Evolutionary conservation across 2,797 vertebrate species (phyloP).

Genomic region (Allenopithecus nigroviridis): DNA sequence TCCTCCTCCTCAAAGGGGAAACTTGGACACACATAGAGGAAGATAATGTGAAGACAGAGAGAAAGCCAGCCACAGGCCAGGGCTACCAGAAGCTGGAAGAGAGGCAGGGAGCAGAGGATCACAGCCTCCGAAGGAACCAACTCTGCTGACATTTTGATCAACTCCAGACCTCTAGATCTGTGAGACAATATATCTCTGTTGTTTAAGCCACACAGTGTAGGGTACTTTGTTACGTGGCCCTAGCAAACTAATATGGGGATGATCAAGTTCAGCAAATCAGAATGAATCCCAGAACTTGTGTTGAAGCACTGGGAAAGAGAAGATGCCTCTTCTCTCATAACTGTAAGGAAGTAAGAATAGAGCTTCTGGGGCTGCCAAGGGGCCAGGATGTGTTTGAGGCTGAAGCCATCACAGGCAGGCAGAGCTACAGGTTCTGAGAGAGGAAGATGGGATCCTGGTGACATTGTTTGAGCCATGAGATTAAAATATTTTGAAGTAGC

Average conservation of each 20-base stretch:
- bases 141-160: background rate
- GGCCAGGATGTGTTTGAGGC: background rate
- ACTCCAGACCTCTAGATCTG: background rate
- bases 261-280: background rate
- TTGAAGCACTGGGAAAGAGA: background rate
- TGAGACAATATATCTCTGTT: background rate
- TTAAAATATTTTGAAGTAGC: background rate
- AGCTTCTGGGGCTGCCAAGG: background rate
- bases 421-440: background rate
- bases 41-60: background rate
- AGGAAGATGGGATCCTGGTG: background rate
- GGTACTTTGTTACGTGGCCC: background rate
- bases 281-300: background rate
- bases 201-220: background rate
- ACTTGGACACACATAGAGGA: background rate
- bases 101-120: background rate
- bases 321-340: background rate
- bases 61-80: background rate
- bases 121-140: background rate
- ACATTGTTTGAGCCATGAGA: background rate
- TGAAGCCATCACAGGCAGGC: background rate
- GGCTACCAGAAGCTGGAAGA: background rate
- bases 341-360: background rate
- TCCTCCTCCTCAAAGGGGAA: background rate
- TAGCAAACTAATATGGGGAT: background rate